Base-by-base conservation (phyloP, 1,140 invertebrate genomes). In the Andricus grossulariae region DNA sequence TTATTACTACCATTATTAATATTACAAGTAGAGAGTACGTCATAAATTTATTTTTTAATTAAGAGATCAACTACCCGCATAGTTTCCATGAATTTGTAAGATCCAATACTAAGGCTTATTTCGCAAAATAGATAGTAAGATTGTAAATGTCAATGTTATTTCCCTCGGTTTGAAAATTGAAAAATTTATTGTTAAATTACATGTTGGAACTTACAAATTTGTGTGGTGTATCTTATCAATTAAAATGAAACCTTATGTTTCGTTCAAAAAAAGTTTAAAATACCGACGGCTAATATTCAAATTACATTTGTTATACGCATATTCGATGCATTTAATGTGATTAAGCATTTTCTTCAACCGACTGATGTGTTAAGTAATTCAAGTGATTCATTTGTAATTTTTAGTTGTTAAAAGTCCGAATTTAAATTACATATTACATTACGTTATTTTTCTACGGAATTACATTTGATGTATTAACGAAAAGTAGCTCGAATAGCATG, bases 341-440 rank as follows among this genome's bases (percentile, higher is more conserved):
- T 66, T 66, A 32, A 66, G 10, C 39, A 45, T 45, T 45, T 45
- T 60, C 21, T 66, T 66, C 25, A 39, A 66, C 16, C 39, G 25
- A 66, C 60, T 66, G 25, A 66, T 66, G 60, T 66, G 60, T 66
- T 66, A 66, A 66, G 25, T 16, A 66, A 60, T 66, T 66, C 60
- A 25, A 66, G 16, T 16, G 32, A 39, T 0, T 39, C 8, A 25
- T 66, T 66, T 66, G 39, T 8, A 66, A 66, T 66, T 66, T 39
- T 13, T 32, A 66, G n/a, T 15, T 66, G 25, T 66, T 66, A 45
- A 16, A 66, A 66, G 6, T 66, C 32, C 25, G 57, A 25, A 39
- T 66, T 66, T 39, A 16, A 18, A 66, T 66, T 66, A 32, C 32
- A 66, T 39, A 45, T 66, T 66, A 66, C 60, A 66, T 66, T 66